Evolutionary conservation across 2,113 vertebrate genomes (phyloP).

Genomic region (Canis aureus): DNA sequence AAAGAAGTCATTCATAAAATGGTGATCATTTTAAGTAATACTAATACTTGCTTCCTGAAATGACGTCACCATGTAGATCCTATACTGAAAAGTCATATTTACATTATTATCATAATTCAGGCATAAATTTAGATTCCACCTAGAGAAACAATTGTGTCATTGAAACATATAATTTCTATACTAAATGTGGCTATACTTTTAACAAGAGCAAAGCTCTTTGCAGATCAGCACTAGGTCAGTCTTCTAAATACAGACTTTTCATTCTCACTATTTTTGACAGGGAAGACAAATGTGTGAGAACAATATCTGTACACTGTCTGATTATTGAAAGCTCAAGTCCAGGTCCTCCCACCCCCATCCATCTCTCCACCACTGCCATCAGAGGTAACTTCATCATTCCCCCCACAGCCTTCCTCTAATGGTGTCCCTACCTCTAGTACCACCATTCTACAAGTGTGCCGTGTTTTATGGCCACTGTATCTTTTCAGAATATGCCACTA

Average conservation of each 20-base stretch:
- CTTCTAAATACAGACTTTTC: constrained; percentile 47
- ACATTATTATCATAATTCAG: constrained; percentile 23
- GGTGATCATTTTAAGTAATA: constrained; percentile 54
- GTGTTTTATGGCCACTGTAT: not conserved
- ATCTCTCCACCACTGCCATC: not conserved
- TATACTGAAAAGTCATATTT: not conserved
- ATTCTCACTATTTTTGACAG: not conserved
- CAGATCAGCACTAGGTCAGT: not conserved
- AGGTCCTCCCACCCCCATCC: not conserved
- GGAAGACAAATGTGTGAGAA: not conserved
- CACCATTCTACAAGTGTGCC: not conserved
- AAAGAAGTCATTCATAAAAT: constrained; percentile 74
- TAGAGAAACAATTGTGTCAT: constrained; percentile 18
- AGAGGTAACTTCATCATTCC: not conserved
- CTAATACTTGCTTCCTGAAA: constrained; percentile 60
- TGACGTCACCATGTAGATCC: not conserved
- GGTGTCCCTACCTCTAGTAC: not conserved
- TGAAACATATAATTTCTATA: constrained; percentile 2
- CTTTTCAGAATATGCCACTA: constrained; percentile 19
- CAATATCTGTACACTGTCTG: not conserved
- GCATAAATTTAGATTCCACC: constrained; percentile 18
- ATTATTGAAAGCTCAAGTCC: constrained; percentile 9
- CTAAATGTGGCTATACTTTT: constrained; percentile 17
- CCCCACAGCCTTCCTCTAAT: not conserved
- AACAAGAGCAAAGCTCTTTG: constrained; percentile 53